Evolutionary conservation across 2,888 invertebrate genomes (phyloP).

Genomic region (Drosophila flavopinicola): DNA sequence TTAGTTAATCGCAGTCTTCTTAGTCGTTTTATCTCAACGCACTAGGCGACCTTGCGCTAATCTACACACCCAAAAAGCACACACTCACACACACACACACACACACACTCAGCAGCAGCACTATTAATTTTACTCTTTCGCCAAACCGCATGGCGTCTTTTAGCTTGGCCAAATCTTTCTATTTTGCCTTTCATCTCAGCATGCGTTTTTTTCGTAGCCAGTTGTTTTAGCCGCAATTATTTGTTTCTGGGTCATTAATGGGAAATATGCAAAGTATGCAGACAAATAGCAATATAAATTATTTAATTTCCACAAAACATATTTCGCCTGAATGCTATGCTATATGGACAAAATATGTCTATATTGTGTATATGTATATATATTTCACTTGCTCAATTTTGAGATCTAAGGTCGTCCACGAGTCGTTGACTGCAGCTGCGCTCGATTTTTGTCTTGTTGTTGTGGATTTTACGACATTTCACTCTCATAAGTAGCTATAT

Average conservation of each 20-base stretch:
- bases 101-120: background rate
- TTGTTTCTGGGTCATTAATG: conserved; percentile 73
- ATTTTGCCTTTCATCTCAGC: conserved; percentile 57
- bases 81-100: conserved; percentile 2
- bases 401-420: conserved; percentile 49
- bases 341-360: conserved; percentile 55
- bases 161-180: conserved; percentile 59
- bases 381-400: conserved; percentile 29
- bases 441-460: conserved; percentile 40
- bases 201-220: conserved; percentile 21
- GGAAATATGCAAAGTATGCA: conserved; percentile 67
- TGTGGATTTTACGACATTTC: conserved; percentile 60
- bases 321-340: conserved; percentile 57
- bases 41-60: conserved; percentile 36
- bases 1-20: background rate
- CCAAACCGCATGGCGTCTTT: conserved; percentile 37
- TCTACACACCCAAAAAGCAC: conserved; percentile 5
- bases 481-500: conserved; percentile 27
- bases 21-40: background rate
- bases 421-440: conserved; percentile 62
- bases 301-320: conserved; percentile 65
- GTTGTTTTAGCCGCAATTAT: conserved; percentile 41
- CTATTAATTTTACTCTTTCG: conserved; percentile 23
- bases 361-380: conserved; percentile 54
- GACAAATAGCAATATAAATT: conserved; percentile 74